Conservation (phyloP, 2,797 vertebrate genomes). For the Taenioides sp. region DNA sequence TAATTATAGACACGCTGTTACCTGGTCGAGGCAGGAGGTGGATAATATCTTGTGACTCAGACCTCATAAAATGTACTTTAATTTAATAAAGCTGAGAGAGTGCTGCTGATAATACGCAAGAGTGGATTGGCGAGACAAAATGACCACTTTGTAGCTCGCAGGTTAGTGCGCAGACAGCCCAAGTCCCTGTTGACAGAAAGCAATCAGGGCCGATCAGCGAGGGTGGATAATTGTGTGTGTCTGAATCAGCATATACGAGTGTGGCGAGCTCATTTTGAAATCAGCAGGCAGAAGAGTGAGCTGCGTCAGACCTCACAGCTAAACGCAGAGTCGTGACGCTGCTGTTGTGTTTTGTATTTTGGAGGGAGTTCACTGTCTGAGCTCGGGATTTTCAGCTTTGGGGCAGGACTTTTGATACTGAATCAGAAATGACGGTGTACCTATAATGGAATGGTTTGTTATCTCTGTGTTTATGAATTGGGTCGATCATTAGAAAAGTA, state of each 20-base stretch:
- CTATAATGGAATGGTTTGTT: not conserved
- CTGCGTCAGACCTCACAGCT: conserved; percentile 41
- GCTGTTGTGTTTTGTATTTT: conserved; percentile 10
- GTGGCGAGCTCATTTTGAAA: conserved; percentile 48
- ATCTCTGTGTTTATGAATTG: not conserved
- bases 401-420: not conserved
- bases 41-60: conserved; percentile 24
- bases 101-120: conserved; percentile 18
- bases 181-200: conserved; percentile 49
- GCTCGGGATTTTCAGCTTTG: conserved; percentile 24
- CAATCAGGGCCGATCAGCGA: conserved; percentile 45
- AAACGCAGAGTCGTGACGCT: conserved; percentile 32
- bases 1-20: conserved; percentile 17
- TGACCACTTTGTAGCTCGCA: conserved; percentile 30
- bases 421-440: not conserved
- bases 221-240: conserved; percentile 52
- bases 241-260: conserved; percentile 37
- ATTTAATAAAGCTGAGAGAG: conserved; percentile 27
- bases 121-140: conserved; percentile 21
- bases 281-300: conserved; percentile 44
- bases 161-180: conserved; percentile 44
- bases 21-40: conserved; percentile 29
- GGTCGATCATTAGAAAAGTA: not conserved
- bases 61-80: conserved; percentile 17
- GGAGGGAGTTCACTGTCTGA: conserved; percentile 40